Evolutionary conservation across 2,888 invertebrate species (phyloP), one percentile per base, ranked within the genome.

Genomic region (Cephus sareptanus): DNA sequence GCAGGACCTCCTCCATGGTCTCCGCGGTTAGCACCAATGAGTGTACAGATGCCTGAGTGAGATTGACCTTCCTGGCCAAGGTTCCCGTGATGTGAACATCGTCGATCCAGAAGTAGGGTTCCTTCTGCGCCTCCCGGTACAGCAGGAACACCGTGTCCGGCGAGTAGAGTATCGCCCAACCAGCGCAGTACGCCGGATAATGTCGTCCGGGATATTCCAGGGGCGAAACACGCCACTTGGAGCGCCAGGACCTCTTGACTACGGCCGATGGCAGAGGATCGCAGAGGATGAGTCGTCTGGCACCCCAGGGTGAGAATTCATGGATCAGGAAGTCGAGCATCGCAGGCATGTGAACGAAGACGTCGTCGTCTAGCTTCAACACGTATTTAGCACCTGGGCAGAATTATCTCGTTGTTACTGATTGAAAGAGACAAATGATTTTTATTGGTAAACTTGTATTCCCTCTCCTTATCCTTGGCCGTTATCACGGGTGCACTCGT

Each of bases 21-120:
- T 76, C 79, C 31, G 83, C 81, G 11, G 89, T 89, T 40, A 94
- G 87, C 78, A 93, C 92, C 75, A 93, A 85, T 69, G 92, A 92
- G 74, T 91, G 90, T n/a, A 94, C 82, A 34, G 93, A 92, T 0
- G 94, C 93, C 75, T 94, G 93, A 0, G 92, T 90, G n/a, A 95
- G 87, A 82, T 94, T 93, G 12, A 93, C 91, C 86, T 93, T 93
- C 82, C 93, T 91, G 0, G 94, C 94, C 77, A 95, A 88, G 0
- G 94, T 92, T 34, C 96, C 97, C 0, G 97, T 96, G 69, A 97
- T 93, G 86, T 95, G 96, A 68, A 96, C 96, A 90, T 97, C 97
- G 88, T 97, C 97, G 75, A 97, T 95, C 97, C 97, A 97, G 92
- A 97, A 96, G 88, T 95, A 96, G 2, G 94, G 94, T 4, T 93